These are phyloP conservation scores for Hirtodrosophila duncani DNA, from an alignment of 2,888 invertebrate species.

Conservation along the genomic window DNA sequence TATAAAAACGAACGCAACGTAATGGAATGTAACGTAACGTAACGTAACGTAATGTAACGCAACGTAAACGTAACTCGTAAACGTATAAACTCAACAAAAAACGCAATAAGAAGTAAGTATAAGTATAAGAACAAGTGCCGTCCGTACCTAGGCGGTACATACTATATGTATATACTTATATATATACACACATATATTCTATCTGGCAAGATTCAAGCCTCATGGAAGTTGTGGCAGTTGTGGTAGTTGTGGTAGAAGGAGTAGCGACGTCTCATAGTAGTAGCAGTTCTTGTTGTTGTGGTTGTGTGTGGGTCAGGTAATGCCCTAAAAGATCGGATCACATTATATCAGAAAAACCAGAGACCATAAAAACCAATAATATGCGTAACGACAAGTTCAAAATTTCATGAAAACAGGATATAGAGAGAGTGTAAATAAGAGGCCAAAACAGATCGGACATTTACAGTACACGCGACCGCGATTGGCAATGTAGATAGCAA, in stretches of 20 bases:
- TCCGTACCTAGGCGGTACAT: constrained; percentile 67
- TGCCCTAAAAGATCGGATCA: constrained; percentile 69
- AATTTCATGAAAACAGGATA: no score
- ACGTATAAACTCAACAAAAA: constrained; percentile 70
- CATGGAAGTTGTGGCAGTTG: constrained; percentile 8
- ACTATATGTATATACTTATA: constrained; percentile 18
- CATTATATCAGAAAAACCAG: constrained; percentile 60
- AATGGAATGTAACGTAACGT: constrained; percentile 48
- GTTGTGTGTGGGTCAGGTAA: constrained; percentile 53
- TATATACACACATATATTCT: constrained; percentile 1
- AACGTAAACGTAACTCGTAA: constrained; percentile 58
- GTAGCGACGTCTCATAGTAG: constrained; percentile 25
- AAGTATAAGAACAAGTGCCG: constrained; percentile 65
- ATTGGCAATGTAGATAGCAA: no score
- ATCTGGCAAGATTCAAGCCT: constrained; percentile 8
- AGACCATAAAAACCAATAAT: no score
- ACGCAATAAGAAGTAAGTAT: constrained; percentile 65
- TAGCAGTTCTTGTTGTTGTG: constrained; percentile 14
- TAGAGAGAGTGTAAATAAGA: no score
- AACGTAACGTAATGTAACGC: constrained; percentile 58
- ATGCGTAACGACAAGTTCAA: no score
- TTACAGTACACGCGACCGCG: no score
- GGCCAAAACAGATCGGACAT: no score
- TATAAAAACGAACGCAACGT: constrained; percentile 35
- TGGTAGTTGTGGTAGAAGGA: constrained; percentile 28